Evolutionary conservation across 2,113 vertebrate species (phyloP), one percentile per base, ranked within the genome.

Genomic region (Thalassoma bifasciatum): DNA sequence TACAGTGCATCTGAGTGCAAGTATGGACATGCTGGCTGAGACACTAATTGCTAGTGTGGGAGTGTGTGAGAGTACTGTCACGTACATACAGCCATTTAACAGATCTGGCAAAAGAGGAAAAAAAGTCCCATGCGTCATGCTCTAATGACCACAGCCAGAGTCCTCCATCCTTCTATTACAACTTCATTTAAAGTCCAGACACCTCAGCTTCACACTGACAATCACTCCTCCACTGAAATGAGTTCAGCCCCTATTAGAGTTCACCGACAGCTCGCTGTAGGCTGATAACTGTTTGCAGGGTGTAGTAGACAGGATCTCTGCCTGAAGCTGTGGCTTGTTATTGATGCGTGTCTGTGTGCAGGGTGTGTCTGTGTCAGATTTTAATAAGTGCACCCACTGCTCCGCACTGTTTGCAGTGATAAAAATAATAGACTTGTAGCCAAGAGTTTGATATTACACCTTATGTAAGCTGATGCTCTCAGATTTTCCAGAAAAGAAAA

Each of bases 11-110:
- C 37, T 64, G 47, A 49, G 59, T 54, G 50, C 42, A 67, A 77
- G 73, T 42, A 63, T 12, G 21, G 49, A 47, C 61, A 64, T 65
- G 77, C 76, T 59, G 68, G 77, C 76, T 59, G 61, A 36, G 40
- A 12, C 62, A 57, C 83, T 81, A 86, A 85, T 85, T 86, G 72
- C 66, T 53, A 42, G 76, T 74, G 82, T 82, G 72, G 84, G 83
- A 81, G 82, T 66, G 50, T 79, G 81, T 77, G 63, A 88, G 77
- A 81, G 75, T 61, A 57, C 66, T 8, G 42, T 81, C 83, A 88
- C 40, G 21, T 77, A 80, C 78, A 80, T 56, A 26, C 49, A 42
- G 40, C 40, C 40, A 80, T 77, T 84, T 83, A 63, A 81, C 61
- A 72, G 66, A 83, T 83, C 67, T 69, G 63, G 60, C 44, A 26